Evolutionary conservation across 2,113 vertebrate genomes (phyloP).

Genomic region (Eclectus roratus): DNA sequence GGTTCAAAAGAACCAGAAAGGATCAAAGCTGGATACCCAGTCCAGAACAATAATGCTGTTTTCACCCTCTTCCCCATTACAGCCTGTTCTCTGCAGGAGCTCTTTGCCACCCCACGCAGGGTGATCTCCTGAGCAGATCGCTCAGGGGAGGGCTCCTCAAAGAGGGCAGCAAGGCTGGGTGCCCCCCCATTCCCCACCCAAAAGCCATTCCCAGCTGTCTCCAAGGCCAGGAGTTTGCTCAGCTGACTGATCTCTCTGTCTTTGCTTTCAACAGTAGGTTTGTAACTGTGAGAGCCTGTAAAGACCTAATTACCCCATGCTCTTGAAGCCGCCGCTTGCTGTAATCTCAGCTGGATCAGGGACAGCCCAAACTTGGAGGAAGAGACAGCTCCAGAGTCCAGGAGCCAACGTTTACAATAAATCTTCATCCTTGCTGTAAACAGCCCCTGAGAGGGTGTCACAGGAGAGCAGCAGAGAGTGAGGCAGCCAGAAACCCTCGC

Average conservation of each 20-base stretch:
- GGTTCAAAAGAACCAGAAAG: background rate
- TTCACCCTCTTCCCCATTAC: background rate
- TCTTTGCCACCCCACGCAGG: background rate
- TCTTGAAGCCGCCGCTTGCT: background rate
- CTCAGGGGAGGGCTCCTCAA: background rate
- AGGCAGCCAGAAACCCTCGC: background rate
- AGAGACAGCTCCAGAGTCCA: background rate
- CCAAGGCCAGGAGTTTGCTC: background rate
- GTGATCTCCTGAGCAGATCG: background rate
- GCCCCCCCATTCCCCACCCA: background rate
- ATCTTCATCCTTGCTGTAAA: slow-evolving; percentile 18
- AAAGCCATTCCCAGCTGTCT: background rate
- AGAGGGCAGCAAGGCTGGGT: background rate
- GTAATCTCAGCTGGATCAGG: background rate
- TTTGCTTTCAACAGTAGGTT: background rate
- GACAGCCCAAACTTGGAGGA: background rate
- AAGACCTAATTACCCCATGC: background rate
- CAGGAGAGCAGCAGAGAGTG: background rate
- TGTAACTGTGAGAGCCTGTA: background rate
- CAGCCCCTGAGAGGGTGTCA: slow-evolving; percentile 20
- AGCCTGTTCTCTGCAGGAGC: background rate
- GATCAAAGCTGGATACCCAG: background rate
- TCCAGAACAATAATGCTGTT: rapidly evolving
- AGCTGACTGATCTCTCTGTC: background rate
- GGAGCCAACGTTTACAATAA: slow-evolving; percentile 41